Evolutionary conservation across 2,888 invertebrate genomes (phyloP), one percentile per base, ranked within the genome.

Genomic region (Pilophorus perplexus): DNA sequence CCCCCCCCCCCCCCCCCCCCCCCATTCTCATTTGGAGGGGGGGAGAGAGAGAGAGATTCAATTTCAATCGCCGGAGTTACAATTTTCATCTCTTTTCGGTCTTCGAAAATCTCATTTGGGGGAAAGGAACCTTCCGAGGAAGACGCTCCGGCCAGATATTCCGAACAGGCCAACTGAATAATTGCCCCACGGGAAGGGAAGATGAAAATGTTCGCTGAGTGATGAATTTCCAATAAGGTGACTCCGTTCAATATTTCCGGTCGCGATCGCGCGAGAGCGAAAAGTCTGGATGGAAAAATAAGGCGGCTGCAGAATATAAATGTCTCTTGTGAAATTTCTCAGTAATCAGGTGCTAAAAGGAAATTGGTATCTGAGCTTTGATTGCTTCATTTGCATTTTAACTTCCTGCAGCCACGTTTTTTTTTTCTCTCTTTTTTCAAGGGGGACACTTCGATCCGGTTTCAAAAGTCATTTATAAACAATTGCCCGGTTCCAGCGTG

Each of bases 191-290:
- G 14, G 20, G 12, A 14, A 22, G 23, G 18, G 25, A 25, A 46
- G 62, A 62, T 62, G 62, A 62, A 59, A 62, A 46, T 62, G 46
- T 62, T 62, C 62, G 20, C 16, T 46, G 62, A 48, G 62, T 62
- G 62, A 62, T 62, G 62, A 62, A 62, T 62, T 62, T 62, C 62
- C 62, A 62, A 62, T 60, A 60, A 62, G 48, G 46, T 27, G 62
- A 28, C 46, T 42, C 44, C 42, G 42, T 28, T 48, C 46, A 48
- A 46, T 46, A 46, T 62, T 62, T 62, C 62, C 46, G 62, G 62
- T 40, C 18, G 62, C 27, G 27, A 62, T 46, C 62, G 33, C 27
- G 62, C 33, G 25, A 40, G 44, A 27, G 23, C 42, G 22, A 20
- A 33, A 55, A 55, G 14, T 42, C 6, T 20, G 48, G 23, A 48